Evolutionary conservation across 64 coral and sea anemone genomes (phyloP), one percentile per base, ranked within the genome.

Genomic region (Orbicella faveolata): DNA sequence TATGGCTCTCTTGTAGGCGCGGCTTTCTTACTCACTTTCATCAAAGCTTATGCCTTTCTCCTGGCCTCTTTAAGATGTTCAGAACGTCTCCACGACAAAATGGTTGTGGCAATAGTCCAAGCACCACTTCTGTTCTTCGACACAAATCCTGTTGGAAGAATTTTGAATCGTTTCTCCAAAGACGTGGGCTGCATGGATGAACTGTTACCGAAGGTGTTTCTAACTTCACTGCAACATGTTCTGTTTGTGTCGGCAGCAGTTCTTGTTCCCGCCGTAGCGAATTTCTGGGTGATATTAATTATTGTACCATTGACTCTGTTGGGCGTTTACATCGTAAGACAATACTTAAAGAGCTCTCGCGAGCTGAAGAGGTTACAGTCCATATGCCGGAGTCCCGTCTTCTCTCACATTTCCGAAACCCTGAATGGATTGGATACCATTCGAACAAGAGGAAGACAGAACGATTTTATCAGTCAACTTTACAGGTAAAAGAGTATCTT

Each of bases 161-260:
- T 94, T 35, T 76, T 94, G 7, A 94, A 94, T 23, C 63, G 89
- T 12, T 90, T 94, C 51, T 94, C 88, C 9, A 94, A 90, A 63
- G 88, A 90, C 19, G 51, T 91, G 0, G 81, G 80, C 0, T 54
- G 81, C 4, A 76, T 85, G 80, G 89, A 91, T 70, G 89, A 91
- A 19, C 80, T 76, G 73, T 72, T 91, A 19, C 89, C 89, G 20
- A 74, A 75, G 12, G 51, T 48, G 6, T 91, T 85, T 53, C 80
- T 91, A 1, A 54, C 36, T 21, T 81, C 80, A 9, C 44, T 91
- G 0, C 70, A 91, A 36, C 10, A 51, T 39, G 68, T 85, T 19
- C 34, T 91, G 9, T 77, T 84, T 18, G 52, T 81, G n/a, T 51
- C 77, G 7, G 79, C 66, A 1, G 89, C 80, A 12, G 61, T 91